A percentile compares a stretch with the other conserved stretches of the same genome.
Conservation (phyloP, 2,113 vertebrate species). For the Cardinalis cardinalis region DNA sequence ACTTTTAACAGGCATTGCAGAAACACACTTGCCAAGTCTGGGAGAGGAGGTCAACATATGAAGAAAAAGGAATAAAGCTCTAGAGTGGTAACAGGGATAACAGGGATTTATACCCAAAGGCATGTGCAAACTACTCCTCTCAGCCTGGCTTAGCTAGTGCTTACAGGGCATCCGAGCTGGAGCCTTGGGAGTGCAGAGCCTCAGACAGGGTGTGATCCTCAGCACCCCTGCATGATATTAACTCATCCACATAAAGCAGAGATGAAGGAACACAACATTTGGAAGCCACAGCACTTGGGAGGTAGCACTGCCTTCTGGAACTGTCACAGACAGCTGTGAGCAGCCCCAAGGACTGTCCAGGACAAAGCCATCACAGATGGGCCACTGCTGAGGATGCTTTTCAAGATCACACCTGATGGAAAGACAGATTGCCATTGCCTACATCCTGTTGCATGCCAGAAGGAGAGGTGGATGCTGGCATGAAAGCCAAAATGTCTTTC, state of each 20-base stretch:
- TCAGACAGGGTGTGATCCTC: neutral
- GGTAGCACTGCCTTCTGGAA: neutral
- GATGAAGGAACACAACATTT: neutral
- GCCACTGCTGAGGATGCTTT: neutral
- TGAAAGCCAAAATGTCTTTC: neutral
- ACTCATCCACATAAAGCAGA: neutral
- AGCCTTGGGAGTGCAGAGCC: neutral
- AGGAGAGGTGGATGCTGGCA: neutral
- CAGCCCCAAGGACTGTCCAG: neutral
- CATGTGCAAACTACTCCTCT: neutral
- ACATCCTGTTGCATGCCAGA: neutral
- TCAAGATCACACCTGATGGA: neutral
- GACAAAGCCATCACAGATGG: neutral
- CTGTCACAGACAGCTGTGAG: neutral
- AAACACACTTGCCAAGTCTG: neutral
- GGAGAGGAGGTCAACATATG: neutral
- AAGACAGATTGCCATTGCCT: neutral
- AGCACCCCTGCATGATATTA: fast-evolving
- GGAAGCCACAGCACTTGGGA: neutral
- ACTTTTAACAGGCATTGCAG: neutral
- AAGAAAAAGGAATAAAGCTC: neutral
- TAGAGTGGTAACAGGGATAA: neutral
- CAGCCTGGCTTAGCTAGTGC: neutral
- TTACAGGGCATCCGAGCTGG: neutral
- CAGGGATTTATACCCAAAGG: neutral